Base-by-base conservation (phyloP, 1,140 invertebrate species). In the Battus philenor region DNA sequence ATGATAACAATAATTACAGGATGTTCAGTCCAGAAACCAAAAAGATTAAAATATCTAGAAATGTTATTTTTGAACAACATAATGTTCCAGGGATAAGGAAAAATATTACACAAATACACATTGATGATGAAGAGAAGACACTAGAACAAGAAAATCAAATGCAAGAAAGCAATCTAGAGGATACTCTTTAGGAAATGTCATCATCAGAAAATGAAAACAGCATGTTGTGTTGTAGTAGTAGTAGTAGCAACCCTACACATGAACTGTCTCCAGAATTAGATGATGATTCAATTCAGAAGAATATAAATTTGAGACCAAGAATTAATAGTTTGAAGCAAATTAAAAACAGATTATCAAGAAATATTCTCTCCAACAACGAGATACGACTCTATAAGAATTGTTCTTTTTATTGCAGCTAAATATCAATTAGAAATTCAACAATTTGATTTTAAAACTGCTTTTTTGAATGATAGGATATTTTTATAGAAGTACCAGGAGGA, bases 361-460 rank as follows among this genome's bases (percentile, higher is more conserved):
- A 87, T 65, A 15, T 87, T 77, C 56, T 66, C 69, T 33, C 71
- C 81, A 10, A 81, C 87, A 5, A 58, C 55, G 0, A 52, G 63
- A 33, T 69, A 59, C 45, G 67, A 68, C 17, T 60, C 80, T 15
- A 59, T 88, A 29, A 55, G 87, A 57, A 44, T 71, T 22, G 54
- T 68, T 36, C 71, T 81, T 7, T 54, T 59, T 32, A 61, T 86
- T 43, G 60, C 75, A 32, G 68, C 67, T 4, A 32, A 62, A 43
- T 27, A 80, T 38, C 57, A 75, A 26, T 54, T 69, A 16, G 13
- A 67, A 8, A 53, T 88, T 8, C 22, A 47, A 20, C 76, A 87
- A 34, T 74, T 87, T 41, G 81, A 88, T 63, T 65, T 88, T 1
- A 80, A 71, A 52, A 76, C 77, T 44, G 86, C 86, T 1, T 87